These are phyloP conservation scores for Ctenopoma multispine DNA, from an alignment of 2,797 vertebrate species.

Conservation along the genomic window DNA sequence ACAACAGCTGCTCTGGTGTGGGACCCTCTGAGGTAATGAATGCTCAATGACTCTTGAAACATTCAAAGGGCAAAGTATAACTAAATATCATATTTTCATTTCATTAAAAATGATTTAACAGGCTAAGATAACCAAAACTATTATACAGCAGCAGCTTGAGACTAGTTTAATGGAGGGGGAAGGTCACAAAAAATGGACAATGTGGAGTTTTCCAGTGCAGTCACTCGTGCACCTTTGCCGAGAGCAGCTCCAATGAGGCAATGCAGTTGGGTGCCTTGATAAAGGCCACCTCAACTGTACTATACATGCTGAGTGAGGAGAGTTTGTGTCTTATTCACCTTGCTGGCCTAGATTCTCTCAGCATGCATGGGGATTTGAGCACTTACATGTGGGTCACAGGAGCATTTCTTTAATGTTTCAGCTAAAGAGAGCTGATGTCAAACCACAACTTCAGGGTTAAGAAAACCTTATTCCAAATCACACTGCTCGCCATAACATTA, in stretches of 20 bases:
- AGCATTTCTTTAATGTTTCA: conserved; percentile 40
- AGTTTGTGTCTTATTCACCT: conserved; percentile 54
- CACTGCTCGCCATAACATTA: too few species aligned
- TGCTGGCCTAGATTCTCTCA: conserved; percentile 60
- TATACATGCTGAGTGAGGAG: conserved; percentile 24
- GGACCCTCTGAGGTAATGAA: conserved; percentile 65
- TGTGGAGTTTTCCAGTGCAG: conserved; percentile 8
- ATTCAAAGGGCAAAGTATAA: conserved; percentile 60
- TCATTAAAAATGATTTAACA: conserved; percentile 44
- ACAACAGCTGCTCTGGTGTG: conserved; percentile 72
- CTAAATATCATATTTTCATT: conserved; percentile 54
- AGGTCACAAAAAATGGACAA: conserved; percentile 38
- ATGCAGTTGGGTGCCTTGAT: conserved; percentile 19
- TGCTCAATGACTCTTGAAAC: conserved; percentile 68
- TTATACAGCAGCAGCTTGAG: conserved; percentile 12
- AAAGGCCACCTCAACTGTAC: conserved; percentile 34
- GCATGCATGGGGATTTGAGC: conserved; percentile 40
- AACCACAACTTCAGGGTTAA: not conserved
- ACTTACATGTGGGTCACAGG: conserved; percentile 54
- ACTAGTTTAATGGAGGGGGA: conserved; percentile 12
- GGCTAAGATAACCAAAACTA: conserved; percentile 18
- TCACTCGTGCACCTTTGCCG: conserved; percentile 15
- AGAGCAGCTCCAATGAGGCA: conserved; percentile 31
- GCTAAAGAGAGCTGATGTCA: not conserved
- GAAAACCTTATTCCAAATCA: not conserved